Evolutionary conservation across 2,113 vertebrate genomes (phyloP), one percentile per base, ranked within the genome.

Genomic region (Vimba vimba): DNA sequence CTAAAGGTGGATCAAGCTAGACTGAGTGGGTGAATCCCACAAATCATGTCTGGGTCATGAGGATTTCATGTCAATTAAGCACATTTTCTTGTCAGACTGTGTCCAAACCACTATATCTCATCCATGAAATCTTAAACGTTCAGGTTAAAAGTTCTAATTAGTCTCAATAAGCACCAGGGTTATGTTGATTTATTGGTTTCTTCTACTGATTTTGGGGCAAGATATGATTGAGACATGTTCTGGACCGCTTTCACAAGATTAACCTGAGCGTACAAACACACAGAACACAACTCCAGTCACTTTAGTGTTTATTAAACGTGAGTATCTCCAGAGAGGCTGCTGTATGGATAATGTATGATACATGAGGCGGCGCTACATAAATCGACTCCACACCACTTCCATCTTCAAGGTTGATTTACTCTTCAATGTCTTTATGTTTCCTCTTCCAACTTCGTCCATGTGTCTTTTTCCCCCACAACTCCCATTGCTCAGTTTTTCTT

Each of bases 371-470:
- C 90, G 89, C 89, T 89, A 83, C 85, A 93, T 92, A 91, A 92
- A 93, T 89, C 78, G n/a, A 91, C 89, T 89, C 86, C 74, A 88
- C 84, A 90, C 89, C 85, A 87, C 91, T 78, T 3, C 52, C 88
- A 88, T 93, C 91, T 92, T 86, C 84, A 89, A 85, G 88, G 89
- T 86, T 92, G 90, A 92, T 93, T 93, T 92, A 91, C 89, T 86
- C 69, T n/a, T 81, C 83, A 77, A 85, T 83, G 64, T 45, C 74
- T 86, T 89, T 88, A 86, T 87, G 80, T 87, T 87, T 88, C 66
- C 89, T 90, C 89, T 91, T 90, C 82, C 47, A 45, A 39, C 8
- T 83, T 52, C n/a, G 59, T 64, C 59, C 43, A 75, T 83, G 73
- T 60, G 39, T 74, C 59, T 74, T 82, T 78, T 45, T 23, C 75